Conservation (phyloP, 2,113 vertebrate species). For the Atlantisia rogersi region DNA sequence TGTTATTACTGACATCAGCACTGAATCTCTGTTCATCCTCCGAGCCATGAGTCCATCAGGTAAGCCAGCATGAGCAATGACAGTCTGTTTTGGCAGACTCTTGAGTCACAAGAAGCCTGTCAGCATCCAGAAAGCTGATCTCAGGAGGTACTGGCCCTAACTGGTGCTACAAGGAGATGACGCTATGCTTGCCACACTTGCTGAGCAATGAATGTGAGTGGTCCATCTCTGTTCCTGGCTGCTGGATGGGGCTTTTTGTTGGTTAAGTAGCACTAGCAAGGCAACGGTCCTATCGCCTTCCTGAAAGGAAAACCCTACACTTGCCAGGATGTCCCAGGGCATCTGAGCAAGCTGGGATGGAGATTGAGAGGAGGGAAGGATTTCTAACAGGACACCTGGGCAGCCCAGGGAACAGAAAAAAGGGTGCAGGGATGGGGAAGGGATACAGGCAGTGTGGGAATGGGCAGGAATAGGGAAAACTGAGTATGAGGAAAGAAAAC, state of each 20-base stretch:
- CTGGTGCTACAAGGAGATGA: neutral
- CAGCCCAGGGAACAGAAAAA: neutral
- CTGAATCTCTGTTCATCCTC: neutral
- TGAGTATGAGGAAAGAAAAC: neutral
- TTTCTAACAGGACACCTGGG: neutral
- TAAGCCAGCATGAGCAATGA: fast-evolving
- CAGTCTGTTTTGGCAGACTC: neutral
- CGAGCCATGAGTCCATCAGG: neutral
- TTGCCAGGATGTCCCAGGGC: neutral
- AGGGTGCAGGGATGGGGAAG: neutral
- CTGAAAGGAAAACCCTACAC: neutral
- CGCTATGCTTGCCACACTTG: neutral
- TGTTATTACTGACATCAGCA: neutral
- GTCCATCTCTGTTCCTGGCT: neutral
- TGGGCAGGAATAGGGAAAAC: neutral
- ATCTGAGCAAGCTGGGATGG: neutral
- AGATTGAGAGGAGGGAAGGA: neutral
- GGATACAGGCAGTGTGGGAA: neutral
- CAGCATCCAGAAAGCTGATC: neutral
- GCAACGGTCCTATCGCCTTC: neutral
- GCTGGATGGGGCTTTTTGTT: neutral
- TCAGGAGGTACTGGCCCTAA: neutral
- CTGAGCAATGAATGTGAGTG: neutral
- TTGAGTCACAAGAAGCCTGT: neutral
- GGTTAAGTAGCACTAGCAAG: neutral